Evolutionary conservation across 2,888 invertebrate genomes (phyloP).

Genomic region (Catocala fraxini): DNA sequence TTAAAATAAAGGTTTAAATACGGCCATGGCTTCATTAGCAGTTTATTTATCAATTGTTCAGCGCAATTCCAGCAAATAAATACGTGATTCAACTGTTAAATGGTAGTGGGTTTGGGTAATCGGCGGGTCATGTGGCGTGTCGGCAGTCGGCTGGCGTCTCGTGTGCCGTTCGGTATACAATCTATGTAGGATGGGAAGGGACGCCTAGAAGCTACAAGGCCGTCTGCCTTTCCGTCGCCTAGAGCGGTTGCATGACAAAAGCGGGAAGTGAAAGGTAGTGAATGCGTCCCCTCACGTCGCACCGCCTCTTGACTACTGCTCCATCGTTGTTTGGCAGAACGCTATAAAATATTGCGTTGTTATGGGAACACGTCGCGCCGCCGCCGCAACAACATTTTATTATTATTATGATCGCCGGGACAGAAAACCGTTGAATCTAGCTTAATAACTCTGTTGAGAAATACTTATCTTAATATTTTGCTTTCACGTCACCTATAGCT

Average conservation of each 20-base stretch:
- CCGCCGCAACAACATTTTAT: slow-evolving; percentile 2
- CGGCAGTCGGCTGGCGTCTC: slow-evolving; percentile 3
- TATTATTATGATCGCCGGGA: slow-evolving; percentile 24
- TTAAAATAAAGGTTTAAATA: slow-evolving; percentile 22
- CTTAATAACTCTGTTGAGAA: not conserved
- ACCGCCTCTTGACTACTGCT: slow-evolving; percentile 64
- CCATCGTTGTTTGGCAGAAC: slow-evolving; percentile 55
- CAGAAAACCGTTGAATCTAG: slow-evolving; percentile 4
- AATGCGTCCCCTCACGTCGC: slow-evolving; percentile 81
- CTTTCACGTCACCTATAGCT: no score
- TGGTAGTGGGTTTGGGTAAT: slow-evolving; percentile 13
- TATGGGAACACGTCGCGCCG: slow-evolving; percentile 21
- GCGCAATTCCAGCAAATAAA: slow-evolving; percentile 11
- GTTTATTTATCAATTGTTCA: slow-evolving; percentile 20
- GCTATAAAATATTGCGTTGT: slow-evolving; percentile 37
- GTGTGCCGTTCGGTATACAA: slow-evolving; percentile 32
- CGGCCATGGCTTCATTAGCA: slow-evolving; percentile 23
- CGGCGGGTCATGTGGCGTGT: slow-evolving; percentile 18
- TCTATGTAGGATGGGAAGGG: slow-evolving; percentile 76
- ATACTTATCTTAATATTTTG: no score
- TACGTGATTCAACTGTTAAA: slow-evolving; percentile 19
- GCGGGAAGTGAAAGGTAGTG: slow-evolving; percentile 88
- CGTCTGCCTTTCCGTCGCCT: slow-evolving; percentile 82
- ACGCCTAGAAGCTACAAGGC: slow-evolving; percentile 81
- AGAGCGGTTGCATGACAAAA: slow-evolving; percentile 82